Base-by-base conservation (phyloP, 2,888 invertebrate species). In the Lordiphosa fenestrarum region DNA sequence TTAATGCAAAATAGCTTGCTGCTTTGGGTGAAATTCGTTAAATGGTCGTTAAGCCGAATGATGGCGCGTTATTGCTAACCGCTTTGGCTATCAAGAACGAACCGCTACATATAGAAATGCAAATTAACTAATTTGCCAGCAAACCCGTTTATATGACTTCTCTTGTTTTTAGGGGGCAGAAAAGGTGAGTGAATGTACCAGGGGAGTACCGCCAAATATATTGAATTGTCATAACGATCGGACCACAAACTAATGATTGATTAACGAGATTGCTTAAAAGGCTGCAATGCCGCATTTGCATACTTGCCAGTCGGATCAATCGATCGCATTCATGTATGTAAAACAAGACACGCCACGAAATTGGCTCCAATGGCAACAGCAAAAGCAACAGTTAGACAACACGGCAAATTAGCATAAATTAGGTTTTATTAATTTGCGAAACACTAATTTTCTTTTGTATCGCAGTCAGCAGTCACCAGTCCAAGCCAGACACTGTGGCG, bases 371-470 rank as follows among this genome's bases (percentile, higher is more conserved):
- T 51, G 33, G n/a, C 41, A 38, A 37, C 44, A 41, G 33, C 40
- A 37, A 25, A 36, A 41, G 13, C 37, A 38, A 19, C 15, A 23
- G 44, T 15, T 55, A 41, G 48, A 33, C 55, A 76, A 61, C 65
- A 60, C 21, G 47, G 55, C 33, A 66, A 77, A 81, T 81, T 80
- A 81, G 57, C 81, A 81, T 82, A 82, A 75, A 75, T 77, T 84
- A 80, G 73, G 47, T 77, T 70, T 80, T 71, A 83, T 80, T 77
- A 77, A 83, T 81, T 81, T 77, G 77, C 68, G 74, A 69, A 73
- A 77, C 69, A 77, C 73, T 77, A 77, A 73, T 81, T 83, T 69
- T 75, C 67, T 65, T 71, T 73, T 63, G 69, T 63, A 63, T 64
- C 65, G 54, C 47, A 37, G 30, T 10, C 49, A 39, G 21, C 35